phyloP scores from a whole-genome alignment of 2,888 invertebrate species.

The Palloptera scutellata region DNA sequence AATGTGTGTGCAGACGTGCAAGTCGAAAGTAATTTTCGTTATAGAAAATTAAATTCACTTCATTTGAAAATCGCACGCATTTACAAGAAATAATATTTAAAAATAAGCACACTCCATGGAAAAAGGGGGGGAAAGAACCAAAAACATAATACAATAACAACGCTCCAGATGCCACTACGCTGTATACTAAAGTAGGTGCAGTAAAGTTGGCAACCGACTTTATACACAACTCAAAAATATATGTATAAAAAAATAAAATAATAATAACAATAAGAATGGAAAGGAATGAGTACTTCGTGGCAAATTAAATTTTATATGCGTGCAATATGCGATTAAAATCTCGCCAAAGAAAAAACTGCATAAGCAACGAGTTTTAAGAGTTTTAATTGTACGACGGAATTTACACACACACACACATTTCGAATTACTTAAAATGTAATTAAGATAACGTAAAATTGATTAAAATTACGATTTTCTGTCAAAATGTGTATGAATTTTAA shows the following conservation, averaged over 20 bases:
- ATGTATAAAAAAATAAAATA: too few species aligned
- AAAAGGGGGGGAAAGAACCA: too few species aligned
- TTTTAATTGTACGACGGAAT: neutral
- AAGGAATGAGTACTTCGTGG: conserved; percentile 1
- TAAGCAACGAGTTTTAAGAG: neutral
- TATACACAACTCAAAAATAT: too few species aligned
- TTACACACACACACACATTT: neutral
- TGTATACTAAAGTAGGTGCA: too few species aligned
- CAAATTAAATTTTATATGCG: conserved; percentile 20
- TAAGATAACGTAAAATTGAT: conserved; percentile 26
- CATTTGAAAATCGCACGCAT: conserved; percentile 26
- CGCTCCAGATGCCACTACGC: too few species aligned
- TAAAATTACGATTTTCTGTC: conserved; percentile 1
- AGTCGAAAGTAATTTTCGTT: conserved; percentile 16
- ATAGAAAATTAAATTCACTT: conserved; percentile 25
- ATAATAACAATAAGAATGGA: too few species aligned
- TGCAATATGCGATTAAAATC: conserved; percentile 23
- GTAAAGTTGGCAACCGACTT: too few species aligned
- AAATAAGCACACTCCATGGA: too few species aligned
- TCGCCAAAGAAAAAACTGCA: neutral
- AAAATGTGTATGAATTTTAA: neutral
- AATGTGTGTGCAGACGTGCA: conserved; percentile 10
- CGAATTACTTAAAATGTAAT: conserved; percentile 11
- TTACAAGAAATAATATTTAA: neutral
- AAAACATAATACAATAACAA: too few species aligned